A percentile compares a stretch with the other conserved stretches of the same genome.
These are phyloP conservation scores for Abrostola tripartita DNA, from an alignment of 2,888 invertebrate species.

Conservation along the genomic window DNA sequence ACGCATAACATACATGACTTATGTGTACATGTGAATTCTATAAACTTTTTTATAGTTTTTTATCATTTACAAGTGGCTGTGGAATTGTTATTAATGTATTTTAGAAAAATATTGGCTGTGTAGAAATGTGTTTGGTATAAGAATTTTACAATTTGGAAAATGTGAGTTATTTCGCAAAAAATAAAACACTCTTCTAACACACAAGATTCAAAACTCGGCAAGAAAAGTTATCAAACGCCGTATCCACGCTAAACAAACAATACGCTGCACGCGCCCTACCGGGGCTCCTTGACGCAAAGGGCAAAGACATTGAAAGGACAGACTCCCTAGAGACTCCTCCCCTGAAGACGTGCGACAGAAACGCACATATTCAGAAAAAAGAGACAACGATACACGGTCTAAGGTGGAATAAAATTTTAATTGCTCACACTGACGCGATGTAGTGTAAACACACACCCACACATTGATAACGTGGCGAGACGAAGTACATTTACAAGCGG, in stretches of 20 bases:
- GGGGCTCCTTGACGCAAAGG: conserved; percentile 86
- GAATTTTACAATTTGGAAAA: neutral
- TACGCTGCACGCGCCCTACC: conserved; percentile 80
- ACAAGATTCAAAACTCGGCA: conserved; percentile 17
- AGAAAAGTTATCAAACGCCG: conserved; percentile 62
- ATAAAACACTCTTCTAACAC: neutral
- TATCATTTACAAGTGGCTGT: too few relatives aligned
- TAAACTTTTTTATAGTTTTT: too few relatives aligned
- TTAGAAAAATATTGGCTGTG: too few relatives aligned
- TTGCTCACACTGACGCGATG: conserved; percentile 82
- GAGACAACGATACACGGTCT: conserved; percentile 77
- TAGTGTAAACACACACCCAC: conserved; percentile 70
- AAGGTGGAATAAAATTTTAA: conserved; percentile 88
- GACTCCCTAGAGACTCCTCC: conserved; percentile 90
- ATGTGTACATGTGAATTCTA: conserved; percentile 9
- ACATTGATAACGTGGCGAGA: conserved; percentile 75
- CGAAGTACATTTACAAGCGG: conserved; percentile 77
- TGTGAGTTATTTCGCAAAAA: neutral
- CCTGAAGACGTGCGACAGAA: conserved; percentile 83
- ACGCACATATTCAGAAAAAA: conserved; percentile 72
- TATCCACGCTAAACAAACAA: conserved; percentile 75
- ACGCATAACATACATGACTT: conserved; percentile 63
- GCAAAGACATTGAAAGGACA: conserved; percentile 90
- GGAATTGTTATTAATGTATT: too few relatives aligned
- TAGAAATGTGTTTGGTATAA: too few relatives aligned